Conservation (phyloP, 2,113 vertebrate genomes). For the Eudyptes chrysolophus region DNA sequence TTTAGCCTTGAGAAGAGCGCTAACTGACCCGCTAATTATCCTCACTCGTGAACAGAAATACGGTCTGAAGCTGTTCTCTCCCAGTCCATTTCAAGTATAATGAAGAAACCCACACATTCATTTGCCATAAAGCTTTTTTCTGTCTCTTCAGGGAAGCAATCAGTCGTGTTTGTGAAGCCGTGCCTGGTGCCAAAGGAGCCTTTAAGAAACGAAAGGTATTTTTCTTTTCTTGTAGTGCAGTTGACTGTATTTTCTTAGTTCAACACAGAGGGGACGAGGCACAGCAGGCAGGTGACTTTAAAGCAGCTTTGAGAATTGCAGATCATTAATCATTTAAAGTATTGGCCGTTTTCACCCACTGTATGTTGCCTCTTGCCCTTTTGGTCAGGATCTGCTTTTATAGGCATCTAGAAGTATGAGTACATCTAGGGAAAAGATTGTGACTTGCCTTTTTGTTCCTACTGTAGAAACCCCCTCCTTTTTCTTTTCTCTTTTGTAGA, state of each 20-base stretch:
- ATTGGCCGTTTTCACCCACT: neutral
- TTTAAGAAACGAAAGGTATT: constrained; percentile 96
- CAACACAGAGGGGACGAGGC: neutral
- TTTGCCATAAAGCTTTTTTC: constrained; percentile 37
- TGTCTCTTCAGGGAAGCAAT: constrained; percentile 90
- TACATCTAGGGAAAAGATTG: neutral
- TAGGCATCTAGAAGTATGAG: neutral
- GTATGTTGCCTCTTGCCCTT: neutral
- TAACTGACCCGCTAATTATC: neutral
- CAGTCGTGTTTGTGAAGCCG: constrained; percentile 92
- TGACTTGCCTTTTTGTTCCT: neutral
- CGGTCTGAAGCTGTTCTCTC: neutral
- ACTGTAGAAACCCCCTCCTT: neutral
- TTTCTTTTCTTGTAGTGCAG: neutral
- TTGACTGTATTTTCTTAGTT: neutral
- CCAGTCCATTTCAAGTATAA: neutral
- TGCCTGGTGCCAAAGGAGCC: constrained; percentile 92
- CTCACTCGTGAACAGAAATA: neutral
- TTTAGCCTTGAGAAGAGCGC: neutral
- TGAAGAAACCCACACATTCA: neutral
- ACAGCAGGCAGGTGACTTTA: constrained; percentile 15
- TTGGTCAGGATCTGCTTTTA: neutral
- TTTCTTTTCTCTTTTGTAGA: neutral
- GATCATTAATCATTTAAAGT: neutral
- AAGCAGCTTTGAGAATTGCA: neutral